A percentile compares a stretch with the other conserved stretches of the same genome.
phyloP scores from a whole-genome alignment of 2,113 vertebrate genomes.

The Loxodonta africana region DNA sequence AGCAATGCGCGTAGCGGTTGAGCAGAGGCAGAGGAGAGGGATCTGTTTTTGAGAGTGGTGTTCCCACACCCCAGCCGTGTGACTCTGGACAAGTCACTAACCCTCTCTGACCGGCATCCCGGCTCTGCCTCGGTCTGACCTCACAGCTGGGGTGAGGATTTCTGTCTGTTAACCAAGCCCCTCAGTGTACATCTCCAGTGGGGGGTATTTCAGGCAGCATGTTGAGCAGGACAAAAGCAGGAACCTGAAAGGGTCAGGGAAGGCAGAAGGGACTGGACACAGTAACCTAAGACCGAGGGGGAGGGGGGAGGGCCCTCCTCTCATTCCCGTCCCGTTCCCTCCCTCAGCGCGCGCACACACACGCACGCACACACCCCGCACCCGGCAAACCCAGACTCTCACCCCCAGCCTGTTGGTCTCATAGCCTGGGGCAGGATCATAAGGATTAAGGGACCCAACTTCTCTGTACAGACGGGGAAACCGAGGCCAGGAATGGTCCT shows the following conservation, averaged over 20 bases:
- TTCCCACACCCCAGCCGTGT: background rate
- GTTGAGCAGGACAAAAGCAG: background rate
- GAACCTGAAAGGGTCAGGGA: background rate
- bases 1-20: fast-evolving
- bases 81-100: background rate
- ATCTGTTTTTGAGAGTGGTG: background rate
- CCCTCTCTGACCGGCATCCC: background rate
- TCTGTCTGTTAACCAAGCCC: background rate
- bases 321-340: background rate
- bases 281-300: background rate
- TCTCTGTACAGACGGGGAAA: background rate
- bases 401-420: background rate
- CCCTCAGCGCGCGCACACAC: background rate
- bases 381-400: background rate
- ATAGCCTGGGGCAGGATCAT: background rate
- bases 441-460: background rate
- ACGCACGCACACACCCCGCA: background rate
- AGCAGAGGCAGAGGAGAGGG: background rate
- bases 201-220: background rate
- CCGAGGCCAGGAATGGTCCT: background rate
- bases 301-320: background rate
- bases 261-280: background rate
- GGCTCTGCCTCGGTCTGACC: background rate
- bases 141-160: background rate
- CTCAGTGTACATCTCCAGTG: background rate